Percentiles rank a stretch among this genome's conserved stretches.
These are phyloP conservation scores for Rotaria macrura DNA, from an alignment of 2,888 invertebrate species.

Conservation along the genomic window DNA sequence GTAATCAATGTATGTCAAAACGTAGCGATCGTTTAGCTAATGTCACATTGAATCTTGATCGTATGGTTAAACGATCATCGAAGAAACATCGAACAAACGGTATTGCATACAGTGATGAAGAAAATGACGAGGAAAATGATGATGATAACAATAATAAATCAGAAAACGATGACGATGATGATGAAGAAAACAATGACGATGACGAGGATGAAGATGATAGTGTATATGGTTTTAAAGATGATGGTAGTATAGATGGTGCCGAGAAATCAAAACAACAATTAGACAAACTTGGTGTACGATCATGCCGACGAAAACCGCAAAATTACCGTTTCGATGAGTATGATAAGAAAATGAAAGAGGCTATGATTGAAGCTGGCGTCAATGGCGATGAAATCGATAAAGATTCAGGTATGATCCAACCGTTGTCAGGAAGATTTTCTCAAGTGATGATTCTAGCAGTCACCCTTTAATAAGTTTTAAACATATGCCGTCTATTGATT, in stretches of 20 bases:
- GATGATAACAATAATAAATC: not conserved
- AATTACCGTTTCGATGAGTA: constrained; percentile 15
- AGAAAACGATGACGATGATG: not conserved
- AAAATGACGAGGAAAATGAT: not conserved
- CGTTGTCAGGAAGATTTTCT: no score
- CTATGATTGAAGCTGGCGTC: not conserved
- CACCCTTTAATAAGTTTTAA: no score
- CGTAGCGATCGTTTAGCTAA: constrained; percentile 17
- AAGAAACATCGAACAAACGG: not conserved
- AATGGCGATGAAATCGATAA: not conserved
- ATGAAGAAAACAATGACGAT: not conserved
- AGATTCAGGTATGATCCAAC: not conserved
- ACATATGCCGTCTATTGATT: no score
- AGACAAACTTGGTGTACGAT: not conserved
- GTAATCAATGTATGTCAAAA: not conserved
- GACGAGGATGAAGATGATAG: not conserved
- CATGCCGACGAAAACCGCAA: not conserved
- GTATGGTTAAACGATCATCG: not conserved
- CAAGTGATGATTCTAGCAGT: no score
- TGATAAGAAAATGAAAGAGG: constrained; percentile 13
- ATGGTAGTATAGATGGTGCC: not conserved
- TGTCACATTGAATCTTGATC: not conserved
- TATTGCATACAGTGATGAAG: not conserved
- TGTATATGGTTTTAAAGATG: not conserved
- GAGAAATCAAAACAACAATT: not conserved